A percentile compares a stretch with the other conserved stretches of the same genome.
phyloP scores from a whole-genome alignment of 30 jellyfish, hydroid and myxozoan species.

The Chrysaora quinquecirrha region DNA sequence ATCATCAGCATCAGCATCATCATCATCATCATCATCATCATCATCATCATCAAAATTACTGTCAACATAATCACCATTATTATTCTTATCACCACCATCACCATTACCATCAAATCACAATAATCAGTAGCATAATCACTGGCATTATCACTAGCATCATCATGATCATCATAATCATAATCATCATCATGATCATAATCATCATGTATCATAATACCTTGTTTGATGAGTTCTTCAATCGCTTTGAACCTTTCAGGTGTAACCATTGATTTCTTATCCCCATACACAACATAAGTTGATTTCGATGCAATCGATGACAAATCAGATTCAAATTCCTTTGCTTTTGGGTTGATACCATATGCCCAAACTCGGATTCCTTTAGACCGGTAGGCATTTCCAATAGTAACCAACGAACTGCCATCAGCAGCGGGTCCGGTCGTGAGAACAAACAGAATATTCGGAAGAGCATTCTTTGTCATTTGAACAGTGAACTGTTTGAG shows the following conservation, averaged over 20 bases:
- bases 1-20: too few relatives aligned
- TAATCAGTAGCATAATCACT: too few relatives aligned
- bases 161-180: not conserved
- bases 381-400: conserved; percentile 28
- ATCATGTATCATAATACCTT: conserved; percentile 21
- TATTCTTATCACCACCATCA: too few relatives aligned
- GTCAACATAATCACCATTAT: too few relatives aligned
- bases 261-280: conserved; percentile 48
- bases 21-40: too few relatives aligned
- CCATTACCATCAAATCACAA: too few relatives aligned
- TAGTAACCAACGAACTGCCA: conserved; percentile 18
- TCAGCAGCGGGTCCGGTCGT: conserved; percentile 75
- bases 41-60: too few relatives aligned
- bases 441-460: conserved; percentile 54
- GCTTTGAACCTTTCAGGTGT: conserved; percentile 73
- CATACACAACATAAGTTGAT: conserved; percentile 38
- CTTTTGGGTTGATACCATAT: conserved; percentile 61
- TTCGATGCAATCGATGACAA: conserved; percentile 41
- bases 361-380: conserved; percentile 53
- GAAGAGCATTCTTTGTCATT: conserved; percentile 32
- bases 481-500: conserved; percentile 37
- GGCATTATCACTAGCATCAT: too few relatives aligned
- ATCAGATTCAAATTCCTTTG: conserved; percentile 46
- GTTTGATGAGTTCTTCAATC: conserved; percentile 39
- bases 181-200: not conserved